These are phyloP conservation scores for Drosophila lini DNA, from an alignment of 1,140 invertebrate genomes.

Conservation along the genomic window DNA sequence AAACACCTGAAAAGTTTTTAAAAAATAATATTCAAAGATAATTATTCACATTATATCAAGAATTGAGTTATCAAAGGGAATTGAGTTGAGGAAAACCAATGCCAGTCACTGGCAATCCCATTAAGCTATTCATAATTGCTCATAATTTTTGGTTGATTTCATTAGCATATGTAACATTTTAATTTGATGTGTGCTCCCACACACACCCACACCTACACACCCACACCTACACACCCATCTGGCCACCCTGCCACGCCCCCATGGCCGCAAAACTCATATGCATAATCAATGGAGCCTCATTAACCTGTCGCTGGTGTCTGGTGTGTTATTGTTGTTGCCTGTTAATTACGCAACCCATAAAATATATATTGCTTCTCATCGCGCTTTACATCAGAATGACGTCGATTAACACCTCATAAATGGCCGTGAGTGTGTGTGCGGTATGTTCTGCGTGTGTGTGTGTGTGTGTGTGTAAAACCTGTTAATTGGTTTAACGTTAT, in stretches of 20 bases:
- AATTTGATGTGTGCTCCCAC: constrained; percentile 66
- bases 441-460: not conserved
- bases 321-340: constrained; percentile 60
- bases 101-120: constrained; percentile 47
- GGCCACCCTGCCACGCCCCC: not conserved
- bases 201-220: not conserved
- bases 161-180: constrained; percentile 79
- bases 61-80: not conserved
- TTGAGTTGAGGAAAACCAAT: constrained; percentile 23
- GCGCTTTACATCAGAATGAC: constrained; percentile 79
- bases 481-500: constrained; percentile 81
- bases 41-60: not conserved
- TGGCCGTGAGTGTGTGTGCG: constrained; percentile 7
- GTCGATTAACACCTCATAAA: constrained; percentile 76
- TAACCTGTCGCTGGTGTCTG: constrained; percentile 64
- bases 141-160: constrained; percentile 80
- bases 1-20: too few species aligned
- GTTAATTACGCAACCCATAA: constrained; percentile 73
- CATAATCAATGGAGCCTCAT: constrained; percentile 81
- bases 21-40: not conserved
- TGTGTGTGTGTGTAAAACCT: constrained; percentile 45
- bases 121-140: constrained; percentile 79
- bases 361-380: constrained; percentile 69
- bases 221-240: not conserved
- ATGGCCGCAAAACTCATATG: constrained; percentile 60